Conservation (phyloP, 2,797 vertebrate species). For the Spinus pinus region DNA sequence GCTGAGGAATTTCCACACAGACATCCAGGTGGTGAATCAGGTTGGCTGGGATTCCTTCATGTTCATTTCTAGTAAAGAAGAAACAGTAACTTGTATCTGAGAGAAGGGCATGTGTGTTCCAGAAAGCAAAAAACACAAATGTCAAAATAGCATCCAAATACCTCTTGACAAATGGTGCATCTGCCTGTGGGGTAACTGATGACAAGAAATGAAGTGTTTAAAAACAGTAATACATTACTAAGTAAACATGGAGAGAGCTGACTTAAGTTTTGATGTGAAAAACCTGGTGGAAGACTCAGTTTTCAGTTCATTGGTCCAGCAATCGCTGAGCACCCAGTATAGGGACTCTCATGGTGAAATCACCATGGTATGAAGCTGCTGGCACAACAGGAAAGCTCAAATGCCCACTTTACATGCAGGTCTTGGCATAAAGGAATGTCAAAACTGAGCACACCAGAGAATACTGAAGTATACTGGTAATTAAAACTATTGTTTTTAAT, state of each 20-base stretch:
- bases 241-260: neutral
- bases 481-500: neutral
- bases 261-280: neutral
- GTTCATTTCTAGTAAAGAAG: slow-evolving; percentile 82
- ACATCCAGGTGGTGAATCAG: slow-evolving; percentile 91
- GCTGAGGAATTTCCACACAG: slow-evolving; percentile 96
- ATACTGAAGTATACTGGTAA: neutral
- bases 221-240: neutral
- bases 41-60: slow-evolving; percentile 92
- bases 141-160: neutral
- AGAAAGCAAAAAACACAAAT: neutral
- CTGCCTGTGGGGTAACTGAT: rapidly evolving
- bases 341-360: neutral
- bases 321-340: neutral
- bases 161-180: neutral
- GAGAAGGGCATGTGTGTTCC: neutral
- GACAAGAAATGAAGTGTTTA: neutral
- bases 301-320: neutral
- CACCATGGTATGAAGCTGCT: neutral
- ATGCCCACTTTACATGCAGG: neutral
- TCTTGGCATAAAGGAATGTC: neutral
- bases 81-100: neutral
- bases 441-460: neutral
- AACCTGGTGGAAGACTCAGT: neutral
- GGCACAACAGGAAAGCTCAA: neutral